These are phyloP conservation scores for Torymus texanus DNA, from an alignment of 2,888 invertebrate species.

Conservation along the genomic window DNA sequence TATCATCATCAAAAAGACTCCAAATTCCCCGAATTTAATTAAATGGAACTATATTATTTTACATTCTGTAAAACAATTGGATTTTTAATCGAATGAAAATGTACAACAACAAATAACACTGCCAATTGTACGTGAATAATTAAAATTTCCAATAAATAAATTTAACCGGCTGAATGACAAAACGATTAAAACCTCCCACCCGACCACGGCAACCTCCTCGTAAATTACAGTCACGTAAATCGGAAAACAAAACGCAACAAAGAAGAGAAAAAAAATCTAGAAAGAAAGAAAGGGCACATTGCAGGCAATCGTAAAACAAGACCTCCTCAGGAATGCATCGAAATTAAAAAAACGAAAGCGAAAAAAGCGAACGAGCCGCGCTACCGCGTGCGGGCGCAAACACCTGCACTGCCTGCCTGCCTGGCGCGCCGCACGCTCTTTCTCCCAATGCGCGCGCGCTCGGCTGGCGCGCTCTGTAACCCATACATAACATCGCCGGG, in stretches of 20 bases:
- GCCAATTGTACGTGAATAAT: no score
- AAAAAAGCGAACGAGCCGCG: conserved; percentile 16
- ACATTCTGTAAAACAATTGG: no score
- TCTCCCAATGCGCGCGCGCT: background rate
- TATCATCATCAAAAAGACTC: no score
- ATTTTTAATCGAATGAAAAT: no score
- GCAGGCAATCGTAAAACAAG: conserved; percentile 40
- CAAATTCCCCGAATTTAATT: no score
- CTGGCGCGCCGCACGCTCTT: background rate
- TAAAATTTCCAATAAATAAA: no score
- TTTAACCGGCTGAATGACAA: no score
- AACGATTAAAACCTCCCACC: no score
- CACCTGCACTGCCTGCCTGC: background rate
- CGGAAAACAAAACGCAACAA: background rate
- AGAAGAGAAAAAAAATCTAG: background rate
- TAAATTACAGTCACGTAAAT: background rate
- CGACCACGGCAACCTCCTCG: background rate
- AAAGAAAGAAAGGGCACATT: background rate
- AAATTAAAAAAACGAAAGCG: conserved; percentile 37
- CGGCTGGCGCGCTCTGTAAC: background rate
- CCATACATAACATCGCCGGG: conserved; percentile 30
- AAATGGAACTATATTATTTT: no score
- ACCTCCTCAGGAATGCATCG: conserved; percentile 38
- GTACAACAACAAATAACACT: no score
- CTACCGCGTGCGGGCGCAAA: background rate